Conservation (phyloP, 1,140 invertebrate genomes). For the honey bee (Apis mellifera) region Amel_HAv3.1 CM009938.2:1752001-1752500, state of each 20-base stretch:
- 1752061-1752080: constrained; percentile 35
- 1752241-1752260: not conserved
- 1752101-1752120: constrained; percentile 56
- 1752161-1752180: not conserved
- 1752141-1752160: constrained; percentile 17
- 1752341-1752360: constrained; percentile 10
- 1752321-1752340: constrained; percentile 38
- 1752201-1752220: not conserved
- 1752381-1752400: constrained; percentile 44
- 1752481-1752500: not conserved
- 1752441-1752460: constrained; percentile 16
- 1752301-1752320: constrained; percentile 9
- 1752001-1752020: not conserved
- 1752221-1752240: not conserved
- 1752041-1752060: not conserved
- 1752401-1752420: constrained; percentile 42
- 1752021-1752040: not conserved
- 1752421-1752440: not conserved
- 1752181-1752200: not conserved
- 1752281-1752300: not conserved
- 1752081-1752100: constrained; percentile 35
- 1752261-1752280: not conserved
- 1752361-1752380: constrained; percentile 17
- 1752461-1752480: not conserved
- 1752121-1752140: constrained; percentile 57